These are phyloP conservation scores for Aporrectodea caliginosa DNA, from an alignment of 1,140 invertebrate species.

Conservation along the genomic window DNA sequence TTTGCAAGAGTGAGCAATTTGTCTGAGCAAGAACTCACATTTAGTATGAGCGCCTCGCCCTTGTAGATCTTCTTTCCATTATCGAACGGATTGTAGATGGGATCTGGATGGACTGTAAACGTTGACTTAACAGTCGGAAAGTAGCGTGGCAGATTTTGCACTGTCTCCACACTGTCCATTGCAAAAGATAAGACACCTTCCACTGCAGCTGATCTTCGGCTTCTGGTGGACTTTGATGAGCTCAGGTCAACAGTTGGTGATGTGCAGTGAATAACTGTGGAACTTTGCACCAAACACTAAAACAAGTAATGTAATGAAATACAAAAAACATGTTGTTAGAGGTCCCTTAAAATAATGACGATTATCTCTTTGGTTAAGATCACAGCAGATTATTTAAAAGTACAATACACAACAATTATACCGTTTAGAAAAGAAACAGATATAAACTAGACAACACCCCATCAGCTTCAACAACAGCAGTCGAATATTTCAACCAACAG, in stretches of 20 bases:
- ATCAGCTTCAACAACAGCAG: too few relatives aligned
- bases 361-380: too few relatives aligned
- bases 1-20: too few relatives aligned
- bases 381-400: too few relatives aligned
- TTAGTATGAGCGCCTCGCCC: constrained; percentile 93
- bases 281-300: background rate
- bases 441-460: too few relatives aligned
- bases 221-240: background rate
- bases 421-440: too few relatives aligned
- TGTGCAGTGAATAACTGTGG: background rate
- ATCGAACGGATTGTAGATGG: constrained; percentile 81
- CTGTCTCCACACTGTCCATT: constrained; percentile 90
- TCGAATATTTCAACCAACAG: too few relatives aligned
- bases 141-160: constrained; percentile 81
- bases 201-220: background rate
- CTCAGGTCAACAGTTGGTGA: background rate
- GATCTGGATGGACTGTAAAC: constrained; percentile 86
- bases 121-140: constrained; percentile 73
- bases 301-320: too few relatives aligned
- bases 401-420: too few relatives aligned
- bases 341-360: too few relatives aligned
- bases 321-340: too few relatives aligned
- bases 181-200: constrained; percentile 61
- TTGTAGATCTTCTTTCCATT: constrained; percentile 75
- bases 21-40: constrained; percentile 62